Evolutionary conservation across 1,140 invertebrate species (phyloP), one percentile per base, ranked within the genome.

Genomic region (Solenopsis invicta): DNA sequence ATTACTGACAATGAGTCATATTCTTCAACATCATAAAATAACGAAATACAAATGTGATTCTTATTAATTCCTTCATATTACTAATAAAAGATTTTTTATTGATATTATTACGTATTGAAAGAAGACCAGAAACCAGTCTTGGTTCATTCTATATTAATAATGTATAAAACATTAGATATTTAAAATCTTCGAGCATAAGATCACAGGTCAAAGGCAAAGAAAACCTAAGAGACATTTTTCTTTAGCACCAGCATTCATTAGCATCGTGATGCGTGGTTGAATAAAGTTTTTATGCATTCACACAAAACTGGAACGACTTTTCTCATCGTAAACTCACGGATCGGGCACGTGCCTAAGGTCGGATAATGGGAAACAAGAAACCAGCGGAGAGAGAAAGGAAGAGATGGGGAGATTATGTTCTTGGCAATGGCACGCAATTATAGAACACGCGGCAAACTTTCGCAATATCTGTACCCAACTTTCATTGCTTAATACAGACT

Each of bases 391-490:
- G 29, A 50, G 21, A n/a, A 37, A 41, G 16, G n/a, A 21, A n/a
- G n/a, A 54, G 64, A 86, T 59, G 52, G 50, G 61, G 41, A 80
- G 85, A 81, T 86, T 69, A 80, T 80, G 85, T 64, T 67, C 74
- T 59, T 59, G 85, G 74, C 85, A 80, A 85, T 85, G 72, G 72
- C 12, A 48, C 34, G 82, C 61, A 75, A 80, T 80, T 80, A 80
- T 80, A 86, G 61, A 80, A 80, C 59, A 66, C 56, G 74, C 76
- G 76, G 75, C 52, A 34, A 86, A 86, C 85, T 86, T 86, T 86
- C 52, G 85, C 85, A 86, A 86, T 86, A 86, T 86, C 85, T 86
- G 62, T 78, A 45, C 21, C 76, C 52, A 86, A 86, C 85, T 86
- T 86, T 37, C 64, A 54, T 86, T 77, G 85, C 85, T 78, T 78